Evolutionary conservation across 2,888 invertebrate genomes (phyloP).

Genomic region (Acanthopleura granulata): DNA sequence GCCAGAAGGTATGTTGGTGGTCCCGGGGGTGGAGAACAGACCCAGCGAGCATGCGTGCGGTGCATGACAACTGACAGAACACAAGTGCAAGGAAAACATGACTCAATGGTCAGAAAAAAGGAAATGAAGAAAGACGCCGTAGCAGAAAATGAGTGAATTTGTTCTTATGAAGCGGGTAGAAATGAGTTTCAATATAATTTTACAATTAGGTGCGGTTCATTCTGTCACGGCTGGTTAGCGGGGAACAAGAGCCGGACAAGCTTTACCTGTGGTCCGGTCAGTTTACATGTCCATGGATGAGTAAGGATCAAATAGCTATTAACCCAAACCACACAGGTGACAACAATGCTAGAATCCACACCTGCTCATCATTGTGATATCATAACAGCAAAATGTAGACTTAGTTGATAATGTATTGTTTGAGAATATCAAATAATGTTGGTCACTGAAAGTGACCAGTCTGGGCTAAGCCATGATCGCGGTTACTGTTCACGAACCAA

Average conservation of each 20-base stretch:
- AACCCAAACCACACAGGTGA: not conserved
- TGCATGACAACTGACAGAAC: constrained; percentile 1
- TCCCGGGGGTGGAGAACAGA: too few relatives aligned
- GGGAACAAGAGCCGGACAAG: too few relatives aligned
- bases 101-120: not conserved
- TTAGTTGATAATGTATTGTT: too few relatives aligned
- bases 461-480: too few relatives aligned
- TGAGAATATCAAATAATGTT: too few relatives aligned
- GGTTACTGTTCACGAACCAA: too few relatives aligned
- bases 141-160: not conserved
- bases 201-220: too few relatives aligned
- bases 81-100: constrained; percentile 6
- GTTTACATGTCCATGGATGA: not conserved
- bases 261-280: not conserved
- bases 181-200: too few relatives aligned
- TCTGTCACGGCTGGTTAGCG: too few relatives aligned
- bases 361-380: not conserved
- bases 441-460: too few relatives aligned
- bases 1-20: too few relatives aligned
- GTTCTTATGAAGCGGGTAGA: not conserved
- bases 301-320: not conserved
- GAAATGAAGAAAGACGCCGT: not conserved
- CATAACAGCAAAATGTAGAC: not conserved
- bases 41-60: too few relatives aligned
- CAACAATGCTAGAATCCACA: not conserved